A percentile compares a stretch with the other conserved stretches of the same genome.
phyloP scores from a whole-genome alignment of 2,888 invertebrate genomes.

The Temnothorax unifasciatus region DNA sequence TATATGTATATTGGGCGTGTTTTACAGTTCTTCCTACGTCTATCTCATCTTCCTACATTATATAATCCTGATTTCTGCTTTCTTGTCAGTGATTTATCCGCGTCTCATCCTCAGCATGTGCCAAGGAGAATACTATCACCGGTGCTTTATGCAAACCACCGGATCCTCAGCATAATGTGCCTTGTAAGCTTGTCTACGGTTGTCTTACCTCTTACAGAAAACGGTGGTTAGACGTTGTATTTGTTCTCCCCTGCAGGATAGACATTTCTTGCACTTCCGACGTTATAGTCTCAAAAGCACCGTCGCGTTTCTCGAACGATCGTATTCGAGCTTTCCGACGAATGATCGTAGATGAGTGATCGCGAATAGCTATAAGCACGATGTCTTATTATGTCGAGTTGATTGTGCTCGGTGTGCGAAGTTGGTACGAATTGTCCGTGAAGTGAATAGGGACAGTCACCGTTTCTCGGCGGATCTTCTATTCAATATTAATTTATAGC shows the following conservation, averaged over 20 bases:
- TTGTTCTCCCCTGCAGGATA: constrained; percentile 49
- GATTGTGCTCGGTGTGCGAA: constrained; percentile 29
- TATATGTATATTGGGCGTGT: neutral
- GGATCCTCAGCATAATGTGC: constrained; percentile 71
- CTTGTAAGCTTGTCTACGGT: constrained; percentile 70
- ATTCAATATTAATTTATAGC: constrained; percentile 28
- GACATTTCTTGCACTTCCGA: constrained; percentile 55
- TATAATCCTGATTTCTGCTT: constrained; percentile 21
- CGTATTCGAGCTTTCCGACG: constrained; percentile 19
- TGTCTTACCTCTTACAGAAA: constrained; percentile 74
- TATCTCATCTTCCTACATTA: neutral
- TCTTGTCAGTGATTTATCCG: constrained; percentile 45
- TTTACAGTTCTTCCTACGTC: constrained; percentile 16
- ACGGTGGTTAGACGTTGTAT: constrained; percentile 65
- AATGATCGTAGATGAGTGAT: constrained; percentile 41
- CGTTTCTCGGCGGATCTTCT: constrained; percentile 3
- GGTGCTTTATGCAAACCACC: constrained; percentile 77
- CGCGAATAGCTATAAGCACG: constrained; percentile 36
- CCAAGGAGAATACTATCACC: constrained; percentile 63
- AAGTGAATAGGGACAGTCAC: neutral
- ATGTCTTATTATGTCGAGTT: constrained; percentile 41
- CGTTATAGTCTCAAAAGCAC: constrained; percentile 29
- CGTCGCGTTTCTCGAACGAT: constrained; percentile 25
- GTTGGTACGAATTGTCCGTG: constrained; percentile 22
- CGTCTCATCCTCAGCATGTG: constrained; percentile 29